A percentile compares a stretch with the other conserved stretches of the same genome.
These are phyloP conservation scores for Macrostomum lignano DNA, from an alignment of 1,140 invertebrate species.

Conservation along the genomic window DNA sequence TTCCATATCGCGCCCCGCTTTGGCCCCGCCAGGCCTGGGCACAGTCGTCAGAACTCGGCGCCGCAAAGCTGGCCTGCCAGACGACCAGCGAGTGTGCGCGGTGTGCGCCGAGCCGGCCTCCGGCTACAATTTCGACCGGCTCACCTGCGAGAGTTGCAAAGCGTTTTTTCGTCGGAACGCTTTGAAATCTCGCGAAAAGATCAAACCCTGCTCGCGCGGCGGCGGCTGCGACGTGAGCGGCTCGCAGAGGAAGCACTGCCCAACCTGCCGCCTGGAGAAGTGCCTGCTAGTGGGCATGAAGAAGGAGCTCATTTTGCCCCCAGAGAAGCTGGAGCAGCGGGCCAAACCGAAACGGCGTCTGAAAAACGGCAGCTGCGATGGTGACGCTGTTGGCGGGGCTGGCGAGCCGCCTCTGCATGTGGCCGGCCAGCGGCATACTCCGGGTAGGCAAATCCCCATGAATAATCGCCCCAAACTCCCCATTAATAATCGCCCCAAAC, in stretches of 20 bases:
- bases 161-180: constrained; percentile 87
- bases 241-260: constrained; percentile 70
- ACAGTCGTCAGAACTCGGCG: constrained; percentile 1
- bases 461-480: too few species aligned
- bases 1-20: too few species aligned
- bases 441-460: too few species aligned
- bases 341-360: constrained; percentile 4
- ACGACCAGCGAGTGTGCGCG: constrained; percentile 15
- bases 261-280: constrained; percentile 68
- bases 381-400: too few species aligned
- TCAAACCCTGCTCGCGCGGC: constrained; percentile 1
- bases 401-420: too few species aligned
- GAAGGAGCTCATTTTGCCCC: constrained; percentile 66
- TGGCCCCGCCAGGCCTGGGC: too few species aligned
- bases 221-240: constrained; percentile 64
- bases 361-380: too few species aligned
- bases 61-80: constrained; percentile 1
- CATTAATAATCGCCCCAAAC: too few species aligned
- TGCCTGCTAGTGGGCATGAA: constrained; percentile 74
- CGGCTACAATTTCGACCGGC: constrained; percentile 90
- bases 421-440: too few species aligned
- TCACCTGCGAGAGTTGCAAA: constrained; percentile 88
- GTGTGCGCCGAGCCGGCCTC: constrained; percentile 69
- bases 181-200: constrained; percentile 31
- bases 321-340: constrained; percentile 5